A percentile compares a stretch with the other conserved stretches of the same genome.
Conservation (phyloP, 2,888 invertebrate species). For the Enchytraeus crypticus region DNA sequence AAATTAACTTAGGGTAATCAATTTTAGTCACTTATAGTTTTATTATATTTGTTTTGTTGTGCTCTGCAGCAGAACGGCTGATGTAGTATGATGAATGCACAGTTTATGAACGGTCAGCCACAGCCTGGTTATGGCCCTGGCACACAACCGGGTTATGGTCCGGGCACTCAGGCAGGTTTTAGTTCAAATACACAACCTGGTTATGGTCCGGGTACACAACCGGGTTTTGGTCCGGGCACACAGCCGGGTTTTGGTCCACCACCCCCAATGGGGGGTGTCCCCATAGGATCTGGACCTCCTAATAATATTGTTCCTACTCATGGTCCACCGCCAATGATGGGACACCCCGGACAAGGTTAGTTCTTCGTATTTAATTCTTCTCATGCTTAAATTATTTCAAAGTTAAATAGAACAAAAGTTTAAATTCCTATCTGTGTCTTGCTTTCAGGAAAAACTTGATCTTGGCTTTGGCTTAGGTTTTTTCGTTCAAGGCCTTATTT, state of each 20-base stretch:
- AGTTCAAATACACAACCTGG: background rate
- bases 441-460: no score
- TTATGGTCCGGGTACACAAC: no score
- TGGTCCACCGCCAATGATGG: background rate
- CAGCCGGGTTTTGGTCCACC: background rate
- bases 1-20: no score
- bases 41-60: no score
- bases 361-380: background rate
- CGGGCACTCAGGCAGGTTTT: background rate
- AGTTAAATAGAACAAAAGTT: background rate
- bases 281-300: background rate
- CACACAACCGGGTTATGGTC: background rate
- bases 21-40: no score
- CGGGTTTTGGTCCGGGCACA: no score
- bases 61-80: no score
- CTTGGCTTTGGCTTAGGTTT: no score
- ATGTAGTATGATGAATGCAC: no score
- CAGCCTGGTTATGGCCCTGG: conserved; percentile 1
- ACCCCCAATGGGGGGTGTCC: background rate
- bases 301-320: background rate
- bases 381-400: background rate
- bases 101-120: conserved; percentile 6
- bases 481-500: no score
- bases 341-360: background rate
- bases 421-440: no score